Evolutionary conservation across 2,113 vertebrate genomes (phyloP).

Genomic region (Toxostoma redivivum): DNA sequence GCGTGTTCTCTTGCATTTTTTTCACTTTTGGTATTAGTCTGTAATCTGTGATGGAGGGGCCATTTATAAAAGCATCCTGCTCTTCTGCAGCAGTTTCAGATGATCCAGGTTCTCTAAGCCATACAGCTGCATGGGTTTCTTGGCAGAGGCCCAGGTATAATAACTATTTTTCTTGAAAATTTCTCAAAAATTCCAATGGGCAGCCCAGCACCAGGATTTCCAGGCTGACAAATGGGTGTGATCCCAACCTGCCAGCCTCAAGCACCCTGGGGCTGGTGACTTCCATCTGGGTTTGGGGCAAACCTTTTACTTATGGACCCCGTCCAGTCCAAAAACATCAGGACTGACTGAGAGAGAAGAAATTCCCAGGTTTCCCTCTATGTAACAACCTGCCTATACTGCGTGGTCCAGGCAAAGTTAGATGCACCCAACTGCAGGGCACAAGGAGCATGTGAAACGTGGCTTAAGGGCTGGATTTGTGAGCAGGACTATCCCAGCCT

Average conservation of each 20-base stretch:
- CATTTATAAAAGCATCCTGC: neutral
- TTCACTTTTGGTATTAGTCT: neutral
- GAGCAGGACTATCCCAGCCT: neutral
- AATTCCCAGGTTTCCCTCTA: neutral
- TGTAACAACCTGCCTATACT: accelerated
- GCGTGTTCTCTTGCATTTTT: accelerated
- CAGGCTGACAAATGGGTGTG: neutral
- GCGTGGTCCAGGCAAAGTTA: neutral
- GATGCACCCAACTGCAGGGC: neutral
- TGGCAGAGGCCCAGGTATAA: accelerated
- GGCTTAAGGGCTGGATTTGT: neutral
- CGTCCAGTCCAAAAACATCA: neutral
- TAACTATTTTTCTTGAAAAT: neutral
- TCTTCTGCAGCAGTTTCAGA: neutral
- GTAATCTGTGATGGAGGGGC: accelerated
- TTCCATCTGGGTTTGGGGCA: neutral
- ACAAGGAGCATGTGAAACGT: neutral
- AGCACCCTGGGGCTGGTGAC: neutral
- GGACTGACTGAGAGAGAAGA: neutral
- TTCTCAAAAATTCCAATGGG: neutral
- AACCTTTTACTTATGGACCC: neutral
- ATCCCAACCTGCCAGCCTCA: neutral
- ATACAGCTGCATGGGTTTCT: neutral
- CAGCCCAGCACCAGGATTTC: neutral
- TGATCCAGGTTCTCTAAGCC: neutral